These are phyloP conservation scores for Bradypodion ventrale DNA, from an alignment of 2,797 vertebrate genomes.

Conservation along the genomic window DNA sequence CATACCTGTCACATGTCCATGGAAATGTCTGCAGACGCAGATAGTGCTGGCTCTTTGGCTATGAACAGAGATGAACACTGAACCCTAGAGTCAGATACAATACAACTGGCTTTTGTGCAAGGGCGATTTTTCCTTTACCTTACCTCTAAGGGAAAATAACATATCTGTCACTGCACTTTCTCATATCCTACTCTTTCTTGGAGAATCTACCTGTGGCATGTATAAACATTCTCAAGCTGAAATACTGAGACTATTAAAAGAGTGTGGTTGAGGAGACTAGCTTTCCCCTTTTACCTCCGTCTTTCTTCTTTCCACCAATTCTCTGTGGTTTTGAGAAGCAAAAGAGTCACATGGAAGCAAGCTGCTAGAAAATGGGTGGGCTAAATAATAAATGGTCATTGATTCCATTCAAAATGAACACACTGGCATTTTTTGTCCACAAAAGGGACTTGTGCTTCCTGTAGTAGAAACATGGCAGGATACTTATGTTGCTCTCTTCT, in stretches of 20 bases:
- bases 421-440: neutral
- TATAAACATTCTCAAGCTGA: neutral
- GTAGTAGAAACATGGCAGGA: neutral
- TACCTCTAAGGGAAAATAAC: no score
- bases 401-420: constrained; percentile 4
- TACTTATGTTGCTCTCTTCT: no score
- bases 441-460: neutral
- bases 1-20: no score
- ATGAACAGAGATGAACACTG: no score
- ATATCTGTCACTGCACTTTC: neutral
- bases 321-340: neutral
- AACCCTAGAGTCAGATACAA: no score
- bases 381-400: constrained; percentile 39
- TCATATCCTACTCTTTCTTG: neutral
- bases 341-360: constrained; percentile 11
- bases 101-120: no score
- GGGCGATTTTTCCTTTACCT: no score
- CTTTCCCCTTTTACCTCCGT: fast-evolving
- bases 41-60: no score
- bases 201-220: neutral
- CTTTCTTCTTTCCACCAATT: neutral
- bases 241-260: constrained; percentile 34
- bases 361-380: neutral
- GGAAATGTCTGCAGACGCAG: no score
- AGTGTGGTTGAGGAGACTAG: neutral